phyloP scores from a whole-genome alignment of 2,113 vertebrate genomes.

The Alaudala cheleensis region DNA sequence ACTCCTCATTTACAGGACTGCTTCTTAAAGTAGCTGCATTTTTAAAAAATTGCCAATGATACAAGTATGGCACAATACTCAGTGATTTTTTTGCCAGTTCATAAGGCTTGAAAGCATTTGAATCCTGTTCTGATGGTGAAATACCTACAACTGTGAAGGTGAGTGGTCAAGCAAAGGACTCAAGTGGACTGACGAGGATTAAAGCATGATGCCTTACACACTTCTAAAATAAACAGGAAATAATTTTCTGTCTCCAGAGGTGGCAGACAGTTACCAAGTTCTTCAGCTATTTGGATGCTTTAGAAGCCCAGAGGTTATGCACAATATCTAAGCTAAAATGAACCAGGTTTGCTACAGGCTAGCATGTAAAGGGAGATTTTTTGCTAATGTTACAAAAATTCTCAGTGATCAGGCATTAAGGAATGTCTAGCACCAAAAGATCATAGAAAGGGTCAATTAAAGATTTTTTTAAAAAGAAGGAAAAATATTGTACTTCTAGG shows the following conservation, averaged over 20 bases:
- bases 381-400: background rate
- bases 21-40: background rate
- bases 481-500: background rate
- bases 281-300: background rate
- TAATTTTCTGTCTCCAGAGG: background rate
- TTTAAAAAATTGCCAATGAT: background rate
- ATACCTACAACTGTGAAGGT: fast-evolving
- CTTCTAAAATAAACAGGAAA: background rate
- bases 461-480: background rate
- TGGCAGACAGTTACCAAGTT: background rate
- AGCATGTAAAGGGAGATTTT: background rate
- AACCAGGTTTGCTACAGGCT: background rate
- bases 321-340: background rate
- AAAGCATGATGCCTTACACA: background rate
- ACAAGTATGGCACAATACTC: background rate
- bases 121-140: background rate
- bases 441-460: background rate
- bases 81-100: background rate
- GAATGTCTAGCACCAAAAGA: background rate
- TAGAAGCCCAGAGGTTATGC: background rate
- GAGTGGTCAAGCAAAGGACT: background rate
- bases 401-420: background rate
- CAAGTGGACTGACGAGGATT: background rate
- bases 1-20: background rate
- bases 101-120: background rate